Base-by-base conservation (phyloP, 2,113 vertebrate genomes). In the Orthochromis malagaraziensis region DNA sequence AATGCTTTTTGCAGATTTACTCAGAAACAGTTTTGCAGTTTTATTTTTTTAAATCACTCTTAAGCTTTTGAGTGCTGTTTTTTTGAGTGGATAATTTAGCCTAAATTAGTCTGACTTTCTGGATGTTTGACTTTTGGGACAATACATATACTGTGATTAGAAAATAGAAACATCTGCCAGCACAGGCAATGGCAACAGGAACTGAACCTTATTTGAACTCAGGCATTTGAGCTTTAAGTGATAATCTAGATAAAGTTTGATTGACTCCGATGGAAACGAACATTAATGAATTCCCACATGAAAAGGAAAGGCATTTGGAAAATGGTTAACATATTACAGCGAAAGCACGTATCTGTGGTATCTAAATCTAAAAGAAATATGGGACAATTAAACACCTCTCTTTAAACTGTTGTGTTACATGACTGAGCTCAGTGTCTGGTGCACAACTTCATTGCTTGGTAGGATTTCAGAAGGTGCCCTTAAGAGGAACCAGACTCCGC, bases 401-500 rank as follows among this genome's bases (percentile, higher is more conserved):
- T 81, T 86, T 70, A 55, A 49, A 82, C 58, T 84, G 58, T 75
- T 86, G 54, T 75, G 63, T 68, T 84, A 77, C 84, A 84, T 63
- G 84, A 68, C 60, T 57, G 88, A 79, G 73, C 77, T 77, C 45
- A 85, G 79, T 82, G 60, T 84, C 87, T 82, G 53, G 9, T 79
- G 24, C 6, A 6, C 11, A 35, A 75, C 60, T 82, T 40, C 77
- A 77, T 24, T 65, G 24, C 80, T 91, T 81, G 53, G 73, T 84
- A 86, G 77, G 83, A 63, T 84, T 90, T 89, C 79, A 86, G 91
- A 91, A 90, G 92, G 85, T 89, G 87, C 81, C 79, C 85, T 90
- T 92, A 89, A 94, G 90, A 89, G 87, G 88, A 93, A 91, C 89
- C 92, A 95, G 88, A 92, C 86, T 87, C 83, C 58, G 40, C 19